Conservation (phyloP, 1,140 invertebrate species). For the Lamellibrachia luymesi region DNA sequence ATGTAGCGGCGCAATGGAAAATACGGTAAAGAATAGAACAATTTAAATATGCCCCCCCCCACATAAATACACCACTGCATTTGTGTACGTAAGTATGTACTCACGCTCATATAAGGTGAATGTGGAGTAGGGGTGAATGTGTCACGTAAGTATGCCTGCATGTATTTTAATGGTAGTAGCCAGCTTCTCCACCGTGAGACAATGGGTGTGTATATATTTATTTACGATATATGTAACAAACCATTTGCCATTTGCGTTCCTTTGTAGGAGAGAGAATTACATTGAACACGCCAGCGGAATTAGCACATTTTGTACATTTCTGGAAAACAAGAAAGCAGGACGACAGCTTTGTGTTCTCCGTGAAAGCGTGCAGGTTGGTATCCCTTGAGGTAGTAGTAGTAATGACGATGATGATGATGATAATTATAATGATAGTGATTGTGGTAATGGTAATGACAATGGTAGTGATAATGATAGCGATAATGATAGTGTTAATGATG, state of each 20-base stretch:
- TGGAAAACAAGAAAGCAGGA: not conserved
- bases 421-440: too few species aligned
- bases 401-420: too few species aligned
- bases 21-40: too few species aligned
- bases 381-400: not conserved
- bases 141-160: too few species aligned
- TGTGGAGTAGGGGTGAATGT: too few species aligned
- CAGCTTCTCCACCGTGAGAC: too few species aligned
- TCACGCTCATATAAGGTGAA: not conserved
- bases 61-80: too few species aligned
- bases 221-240: not conserved
- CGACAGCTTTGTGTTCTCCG: not conserved
- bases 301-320: not conserved
- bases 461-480: too few species aligned
- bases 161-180: too few species aligned
- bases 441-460: too few species aligned
- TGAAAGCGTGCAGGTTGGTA: not conserved
- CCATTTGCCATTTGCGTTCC: not conserved
- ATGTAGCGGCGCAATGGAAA: too few species aligned
- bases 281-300: not conserved
- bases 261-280: not conserved
- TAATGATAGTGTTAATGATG: too few species aligned
- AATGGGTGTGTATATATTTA: not conserved
- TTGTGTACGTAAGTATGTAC: not conserved
- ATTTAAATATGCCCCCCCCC: not conserved